Conservation (phyloP, 2,113 vertebrate genomes). For the Oreochromis aureus region DNA sequence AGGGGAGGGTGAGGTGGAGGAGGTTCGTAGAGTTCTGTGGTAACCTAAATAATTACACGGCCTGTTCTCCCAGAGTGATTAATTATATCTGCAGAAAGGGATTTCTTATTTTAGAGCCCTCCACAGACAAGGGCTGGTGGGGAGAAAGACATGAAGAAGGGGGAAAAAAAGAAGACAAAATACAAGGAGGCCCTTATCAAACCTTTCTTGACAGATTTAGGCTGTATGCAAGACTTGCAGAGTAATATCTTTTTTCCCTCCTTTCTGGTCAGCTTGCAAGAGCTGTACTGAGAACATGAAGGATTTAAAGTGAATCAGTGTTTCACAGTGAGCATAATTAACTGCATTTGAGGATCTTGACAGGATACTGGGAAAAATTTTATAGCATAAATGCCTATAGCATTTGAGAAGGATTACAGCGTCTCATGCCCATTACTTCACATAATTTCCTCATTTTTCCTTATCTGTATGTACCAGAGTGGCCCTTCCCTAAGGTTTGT, state of each 20-base stretch:
- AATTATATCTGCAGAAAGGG: slow-evolving; percentile 78
- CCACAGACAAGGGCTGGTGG: slow-evolving; percentile 61
- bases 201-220: slow-evolving; percentile 72
- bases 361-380: slow-evolving; percentile 25
- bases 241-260: slow-evolving; percentile 48
- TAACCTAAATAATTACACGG: slow-evolving; percentile 81
- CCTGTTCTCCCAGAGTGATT: slow-evolving; percentile 79
- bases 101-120: slow-evolving; percentile 79
- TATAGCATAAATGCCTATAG: background rate
- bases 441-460: slow-evolving; percentile 22
- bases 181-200: slow-evolving; percentile 71
- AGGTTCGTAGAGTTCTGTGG: slow-evolving; percentile 56
- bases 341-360: slow-evolving; percentile 48
- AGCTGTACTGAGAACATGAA: slow-evolving; percentile 11
- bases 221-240: slow-evolving; percentile 61
- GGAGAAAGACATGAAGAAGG: slow-evolving; percentile 30
- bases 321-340: slow-evolving; percentile 49
- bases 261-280: slow-evolving; percentile 41
- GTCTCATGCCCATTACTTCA: slow-evolving; percentile 26
- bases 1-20: background rate
- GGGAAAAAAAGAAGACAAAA: slow-evolving; percentile 30
- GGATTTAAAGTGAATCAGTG: slow-evolving; percentile 53
- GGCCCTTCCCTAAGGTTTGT: background rate
- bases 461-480: slow-evolving; percentile 39
- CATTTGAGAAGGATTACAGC: slow-evolving; percentile 41